Percentiles rank a stretch among this genome's conserved stretches.
phyloP scores from a whole-genome alignment of 2,797 vertebrate species.

The Danio choprae region DNA sequence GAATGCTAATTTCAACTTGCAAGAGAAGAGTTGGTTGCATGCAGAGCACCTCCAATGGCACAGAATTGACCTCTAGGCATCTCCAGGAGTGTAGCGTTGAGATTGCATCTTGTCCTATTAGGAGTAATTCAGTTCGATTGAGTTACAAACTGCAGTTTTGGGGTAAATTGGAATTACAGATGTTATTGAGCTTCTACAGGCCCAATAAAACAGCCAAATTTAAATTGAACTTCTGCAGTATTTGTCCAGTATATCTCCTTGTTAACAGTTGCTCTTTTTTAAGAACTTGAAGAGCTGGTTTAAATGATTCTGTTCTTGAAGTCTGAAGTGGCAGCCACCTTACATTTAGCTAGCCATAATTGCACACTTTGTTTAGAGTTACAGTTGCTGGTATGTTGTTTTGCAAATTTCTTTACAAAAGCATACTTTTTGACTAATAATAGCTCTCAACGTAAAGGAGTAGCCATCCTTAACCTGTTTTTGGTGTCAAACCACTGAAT shows the following conservation, averaged over 20 bases:
- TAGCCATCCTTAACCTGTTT: background rate
- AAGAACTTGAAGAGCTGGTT: slow-evolving; percentile 16
- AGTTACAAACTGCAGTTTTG: too few species aligned
- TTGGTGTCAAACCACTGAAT: background rate
- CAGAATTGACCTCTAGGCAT: slow-evolving; percentile 62
- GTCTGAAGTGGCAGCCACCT: background rate
- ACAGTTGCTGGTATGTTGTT: slow-evolving; percentile 11
- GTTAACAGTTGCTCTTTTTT: background rate
- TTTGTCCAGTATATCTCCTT: background rate
- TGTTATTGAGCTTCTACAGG: background rate
- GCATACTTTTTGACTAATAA: slow-evolving; percentile 26
- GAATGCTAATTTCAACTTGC: slow-evolving; percentile 75
- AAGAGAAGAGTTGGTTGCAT: slow-evolving; percentile 60
- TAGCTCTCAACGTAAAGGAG: background rate
- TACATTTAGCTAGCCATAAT: background rate
- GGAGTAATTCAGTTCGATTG: background rate
- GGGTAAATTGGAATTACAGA: too few species aligned
- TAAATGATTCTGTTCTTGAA: slow-evolving; percentile 5
- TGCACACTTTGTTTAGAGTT: slow-evolving; percentile 13
- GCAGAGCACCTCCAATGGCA: slow-evolving; percentile 60
- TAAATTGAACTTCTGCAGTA: background rate
- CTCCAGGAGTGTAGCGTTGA: background rate
- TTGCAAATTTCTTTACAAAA: background rate
- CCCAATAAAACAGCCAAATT: background rate
- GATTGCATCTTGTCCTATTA: background rate